Base-by-base conservation (phyloP, 2,888 invertebrate genomes). In the Pimpla rufipes region DNA sequence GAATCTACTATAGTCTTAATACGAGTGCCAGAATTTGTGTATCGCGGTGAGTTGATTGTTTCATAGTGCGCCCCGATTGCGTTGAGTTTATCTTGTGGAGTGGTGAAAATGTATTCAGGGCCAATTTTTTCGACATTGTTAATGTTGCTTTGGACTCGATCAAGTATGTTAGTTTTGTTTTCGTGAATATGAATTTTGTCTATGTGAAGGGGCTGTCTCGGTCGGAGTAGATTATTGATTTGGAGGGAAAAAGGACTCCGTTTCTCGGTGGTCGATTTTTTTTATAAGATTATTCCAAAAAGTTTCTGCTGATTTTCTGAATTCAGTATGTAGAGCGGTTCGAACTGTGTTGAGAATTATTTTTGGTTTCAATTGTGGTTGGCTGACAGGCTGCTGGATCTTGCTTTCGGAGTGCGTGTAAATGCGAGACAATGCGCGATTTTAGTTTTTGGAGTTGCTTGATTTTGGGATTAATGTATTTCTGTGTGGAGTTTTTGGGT, bases 1-100 rank as follows among this genome's bases (percentile, higher is more conserved):
- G n/a, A n/a, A n/a, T n/a, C n/a, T n/a, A n/a, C n/a, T n/a, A n/a
- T n/a, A n/a, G n/a, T n/a, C n/a, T n/a, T n/a, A n/a, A n/a, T n/a
- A n/a, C n/a, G n/a, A n/a, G n/a, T n/a, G n/a, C n/a, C n/a, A n/a
- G n/a, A n/a, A 47, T 47, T 47, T 8, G 7, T 3, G 5, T 67
- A 29, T 10, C 50, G 11, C 1, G 71, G 71, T 11, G 78, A 70
- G 16, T 71, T 78, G 7, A 78, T 78, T 0, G 29, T 18, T 71
- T 84, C 57, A 10, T 83, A 85, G 40, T 73, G 66, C 0, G 78
- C 80, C 5, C 78, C 83, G 7, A 85, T 62, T 10, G 81, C 59
- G 35, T 85, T 83, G n/a, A 80, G 62, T 57, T 66, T 81, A 16
- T 83, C 75, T 0, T 3, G 1, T 1, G 71, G 66, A 0, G 70